Base-by-base conservation (phyloP, 2,888 invertebrate species). In the Coronaproctus castanopsis region DNA sequence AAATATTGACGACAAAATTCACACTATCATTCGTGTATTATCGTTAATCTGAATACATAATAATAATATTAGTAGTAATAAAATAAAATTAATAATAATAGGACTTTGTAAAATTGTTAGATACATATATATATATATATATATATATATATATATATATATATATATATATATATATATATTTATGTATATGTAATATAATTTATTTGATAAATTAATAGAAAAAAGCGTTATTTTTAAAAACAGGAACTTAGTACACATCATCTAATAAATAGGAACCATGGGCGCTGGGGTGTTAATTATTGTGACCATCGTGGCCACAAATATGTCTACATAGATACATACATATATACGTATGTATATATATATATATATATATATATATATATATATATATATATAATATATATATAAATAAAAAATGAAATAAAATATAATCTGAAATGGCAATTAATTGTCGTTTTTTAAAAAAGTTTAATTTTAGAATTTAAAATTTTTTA, bases 231-330 rank as follows among this genome's bases (percentile, higher is more conserved):
- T 56, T 51, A 36, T 36, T 55, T 59, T 55, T 59, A 66, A 68
- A 70, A 70, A 70, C 69, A 71, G 70, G 70, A 71, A 71, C 71
- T 70, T 70, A 70, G 68, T 69, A 67, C 61, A 62, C 67, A 68
- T 69, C 69, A 69, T 69, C 69, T 70, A 70, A 66, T 68, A 68
- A 62, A 70, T 71, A 71, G 71, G 71, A 71, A 71, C 71, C 70
- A 69, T 70, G 68, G 68, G 67, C 68, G 68, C 70, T 70, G 71
- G 71, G 70, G 59, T 55, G 52, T 23, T 59, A 56, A 55, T 59
- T 59, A 59, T 52, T 55, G 59, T 59, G 59, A 55, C 59, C 1
- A 36, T 24, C 22, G 23, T 56, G 55, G 36, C 59, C 36, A 36
- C 36, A 36, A 5, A 36, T 14, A 36, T 14, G 14, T 14, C 5